These are phyloP conservation scores for Melikaiella ostensackeni DNA, from an alignment of 2,888 invertebrate genomes.

Conservation along the genomic window DNA sequence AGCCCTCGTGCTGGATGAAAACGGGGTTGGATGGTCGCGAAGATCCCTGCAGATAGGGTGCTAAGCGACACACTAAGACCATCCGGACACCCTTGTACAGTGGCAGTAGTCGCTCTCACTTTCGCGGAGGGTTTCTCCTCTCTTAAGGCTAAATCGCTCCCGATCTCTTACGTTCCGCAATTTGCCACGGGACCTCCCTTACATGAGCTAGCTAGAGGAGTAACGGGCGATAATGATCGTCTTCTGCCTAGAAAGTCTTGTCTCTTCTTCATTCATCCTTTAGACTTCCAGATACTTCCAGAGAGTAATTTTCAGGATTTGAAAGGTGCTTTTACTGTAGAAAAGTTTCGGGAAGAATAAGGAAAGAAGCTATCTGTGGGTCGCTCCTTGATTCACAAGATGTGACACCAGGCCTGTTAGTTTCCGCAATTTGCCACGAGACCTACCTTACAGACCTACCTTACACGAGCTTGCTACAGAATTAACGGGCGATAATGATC, in stretches of 20 bases:
- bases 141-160: conserved; percentile 61
- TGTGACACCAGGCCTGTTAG: too few relatives aligned
- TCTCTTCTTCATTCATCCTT: background rate
- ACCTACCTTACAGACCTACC: too few relatives aligned
- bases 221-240: conserved; percentile 54
- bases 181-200: conserved; percentile 66
- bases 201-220: conserved; percentile 39
- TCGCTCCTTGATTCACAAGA: too few relatives aligned
- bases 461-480: too few relatives aligned
- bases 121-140: conserved; percentile 47
- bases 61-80: conserved; percentile 76
- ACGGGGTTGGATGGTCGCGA: conserved; percentile 58
- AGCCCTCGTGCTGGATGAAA: conserved; percentile 67
- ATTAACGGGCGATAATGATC: too few relatives aligned
- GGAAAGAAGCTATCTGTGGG: too few relatives aligned
- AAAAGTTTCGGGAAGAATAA: too few relatives aligned
- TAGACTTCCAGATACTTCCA: background rate
- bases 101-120: conserved; percentile 23
- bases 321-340: too few relatives aligned
- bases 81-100: conserved; percentile 54
- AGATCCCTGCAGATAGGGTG: conserved; percentile 76
- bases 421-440: too few relatives aligned
- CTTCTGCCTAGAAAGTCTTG: background rate
- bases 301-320: background rate
- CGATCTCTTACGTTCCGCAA: conserved; percentile 66